phyloP scores from a whole-genome alignment of 2,797 vertebrate species.

The Arrhamphus sclerolepis region DNA sequence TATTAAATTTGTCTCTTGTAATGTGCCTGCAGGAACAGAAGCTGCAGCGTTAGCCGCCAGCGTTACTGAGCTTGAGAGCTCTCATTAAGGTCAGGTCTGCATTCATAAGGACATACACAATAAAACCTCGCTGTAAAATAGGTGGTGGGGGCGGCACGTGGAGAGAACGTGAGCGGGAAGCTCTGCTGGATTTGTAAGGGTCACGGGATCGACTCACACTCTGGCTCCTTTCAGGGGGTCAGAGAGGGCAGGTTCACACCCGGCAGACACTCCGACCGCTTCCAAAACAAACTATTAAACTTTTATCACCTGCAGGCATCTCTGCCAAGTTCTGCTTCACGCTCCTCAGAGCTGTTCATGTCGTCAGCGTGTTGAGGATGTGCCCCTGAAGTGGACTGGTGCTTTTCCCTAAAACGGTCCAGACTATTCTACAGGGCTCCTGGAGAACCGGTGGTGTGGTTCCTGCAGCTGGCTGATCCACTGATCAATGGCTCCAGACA shows the following conservation, averaged over 20 bases:
- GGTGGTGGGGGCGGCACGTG: constrained; percentile 25
- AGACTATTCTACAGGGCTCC: constrained; percentile 36
- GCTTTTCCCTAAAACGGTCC: constrained; percentile 29
- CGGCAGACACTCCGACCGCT: constrained; percentile 39
- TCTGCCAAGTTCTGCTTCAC: constrained; percentile 36
- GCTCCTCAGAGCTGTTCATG: constrained; percentile 20
- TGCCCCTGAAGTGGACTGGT: constrained; percentile 11
- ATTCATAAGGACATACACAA: constrained; percentile 64
- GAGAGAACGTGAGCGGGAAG: constrained; percentile 38
- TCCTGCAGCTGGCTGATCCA: constrained; percentile 33
- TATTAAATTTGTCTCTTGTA: constrained; percentile 63
- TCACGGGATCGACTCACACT: constrained; percentile 36
- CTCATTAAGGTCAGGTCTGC: constrained; percentile 70
- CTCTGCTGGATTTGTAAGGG: constrained; percentile 39
- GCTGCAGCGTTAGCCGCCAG: constrained; percentile 37
- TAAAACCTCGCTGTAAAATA: constrained; percentile 54
- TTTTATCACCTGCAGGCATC: constrained; percentile 65
- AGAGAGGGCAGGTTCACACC: constrained; percentile 45
- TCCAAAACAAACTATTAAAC: constrained; percentile 53
- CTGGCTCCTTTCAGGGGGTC: constrained; percentile 54
- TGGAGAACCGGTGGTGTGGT: constrained; percentile 48
- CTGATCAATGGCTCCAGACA: constrained; percentile 54
- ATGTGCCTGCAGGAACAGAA: constrained; percentile 54
- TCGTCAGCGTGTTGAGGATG: background rate
- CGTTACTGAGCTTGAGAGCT: constrained; percentile 60